Evolutionary conservation across 2,113 vertebrate species (phyloP).

Genomic region (Nesogale talazaci): DNA sequence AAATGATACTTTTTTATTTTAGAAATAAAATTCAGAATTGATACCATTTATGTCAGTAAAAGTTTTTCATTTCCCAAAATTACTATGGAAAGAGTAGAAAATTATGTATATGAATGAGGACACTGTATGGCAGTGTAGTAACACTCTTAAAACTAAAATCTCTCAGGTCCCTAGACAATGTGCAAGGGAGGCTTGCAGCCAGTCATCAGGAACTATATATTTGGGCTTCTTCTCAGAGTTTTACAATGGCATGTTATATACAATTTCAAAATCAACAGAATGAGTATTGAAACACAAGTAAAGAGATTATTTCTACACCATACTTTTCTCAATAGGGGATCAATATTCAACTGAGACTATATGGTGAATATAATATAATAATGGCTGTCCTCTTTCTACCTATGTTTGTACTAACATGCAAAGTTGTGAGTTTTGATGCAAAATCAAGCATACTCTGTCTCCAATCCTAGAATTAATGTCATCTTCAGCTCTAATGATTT

Average conservation of each 20-base stretch:
- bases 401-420: background rate
- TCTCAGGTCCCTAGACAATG: background rate
- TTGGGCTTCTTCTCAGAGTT: background rate
- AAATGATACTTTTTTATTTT: background rate
- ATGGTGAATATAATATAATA: background rate
- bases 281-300: background rate
- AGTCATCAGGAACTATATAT: background rate
- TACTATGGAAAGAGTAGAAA: background rate
- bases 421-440: background rate
- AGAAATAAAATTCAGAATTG: background rate
- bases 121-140: background rate
- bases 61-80: background rate
- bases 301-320: background rate
- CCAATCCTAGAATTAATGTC: conserved; percentile 1
- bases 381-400: background rate
- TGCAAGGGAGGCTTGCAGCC: background rate
- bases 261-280: conserved; percentile 18
- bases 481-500: background rate
- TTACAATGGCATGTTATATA: background rate
- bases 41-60: background rate
- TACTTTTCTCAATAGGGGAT: background rate
- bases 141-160: background rate
- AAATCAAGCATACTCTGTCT: background rate
- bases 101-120: background rate
- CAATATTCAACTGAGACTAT: background rate